Evolutionary conservation across 2,113 vertebrate genomes (phyloP).

Genomic region (Pantherophis guttatus): DNA sequence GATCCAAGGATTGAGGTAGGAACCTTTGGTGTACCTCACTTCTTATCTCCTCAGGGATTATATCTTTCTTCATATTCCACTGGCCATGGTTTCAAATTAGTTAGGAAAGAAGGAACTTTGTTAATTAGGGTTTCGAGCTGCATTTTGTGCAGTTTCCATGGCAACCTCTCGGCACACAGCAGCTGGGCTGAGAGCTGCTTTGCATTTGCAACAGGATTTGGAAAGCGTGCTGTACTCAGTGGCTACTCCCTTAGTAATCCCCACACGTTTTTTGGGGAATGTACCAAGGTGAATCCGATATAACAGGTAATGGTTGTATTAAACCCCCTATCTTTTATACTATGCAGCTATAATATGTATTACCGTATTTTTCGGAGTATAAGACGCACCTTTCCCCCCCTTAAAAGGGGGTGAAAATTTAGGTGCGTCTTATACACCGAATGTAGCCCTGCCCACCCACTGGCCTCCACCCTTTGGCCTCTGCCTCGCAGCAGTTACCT

Average conservation of each 20-base stretch:
- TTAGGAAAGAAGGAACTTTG: background rate
- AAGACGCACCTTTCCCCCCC: too few relatives aligned
- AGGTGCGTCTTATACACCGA: too few relatives aligned
- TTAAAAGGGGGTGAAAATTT: too few relatives aligned
- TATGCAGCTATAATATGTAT: background rate
- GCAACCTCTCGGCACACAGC: constrained; percentile 14
- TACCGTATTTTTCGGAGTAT: too few relatives aligned
- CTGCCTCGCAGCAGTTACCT: too few relatives aligned
- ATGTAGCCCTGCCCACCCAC: too few relatives aligned
- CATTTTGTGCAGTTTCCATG: background rate
- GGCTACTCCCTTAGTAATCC: background rate
- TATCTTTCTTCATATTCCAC: background rate
- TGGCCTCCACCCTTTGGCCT: too few relatives aligned
- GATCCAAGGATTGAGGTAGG: background rate
- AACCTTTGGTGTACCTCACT: background rate
- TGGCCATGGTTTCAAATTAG: background rate
- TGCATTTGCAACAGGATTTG: background rate
- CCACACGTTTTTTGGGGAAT: background rate
- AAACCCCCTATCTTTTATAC: background rate
- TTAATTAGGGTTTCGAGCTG: background rate
- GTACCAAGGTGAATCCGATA: background rate
- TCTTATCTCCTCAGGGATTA: constrained; percentile 4
- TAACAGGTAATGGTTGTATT: background rate
- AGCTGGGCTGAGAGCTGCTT: background rate
- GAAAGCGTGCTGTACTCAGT: background rate